Evolutionary conservation across 2,797 vertebrate genomes (phyloP), one percentile per base, ranked within the genome.

Genomic region (Lutjanus campechanus): DNA sequence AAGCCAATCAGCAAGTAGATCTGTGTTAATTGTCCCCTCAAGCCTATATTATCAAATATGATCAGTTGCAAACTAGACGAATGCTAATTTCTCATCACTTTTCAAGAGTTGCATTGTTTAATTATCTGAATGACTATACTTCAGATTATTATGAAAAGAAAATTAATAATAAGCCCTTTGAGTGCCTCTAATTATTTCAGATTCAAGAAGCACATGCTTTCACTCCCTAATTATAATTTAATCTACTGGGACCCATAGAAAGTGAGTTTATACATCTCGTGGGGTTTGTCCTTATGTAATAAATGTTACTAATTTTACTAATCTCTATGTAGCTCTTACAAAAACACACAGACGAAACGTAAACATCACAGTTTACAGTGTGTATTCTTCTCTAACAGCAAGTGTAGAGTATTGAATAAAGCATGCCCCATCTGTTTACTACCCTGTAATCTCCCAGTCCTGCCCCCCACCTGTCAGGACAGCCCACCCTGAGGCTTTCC

Each of bases 381-480:
- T 70, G 36, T 40, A 9, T 65, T 17, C 66, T 19, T 46, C 17
- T 54, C 17, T 62, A 15, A 61, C 56, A 22, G 20, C 22, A 36
- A 55, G n/a, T 53, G 11, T 22, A 11, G 25, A 43, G 71, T 40
- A n/a, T 68, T 62, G 22, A 85, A 63, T 59, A 60, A 63, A 53
- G 19, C 16, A 1, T 11, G 54, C 73, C 79, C 86, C 76, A 77
- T 83, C 76, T 88, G 86, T 76, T 88, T 66, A 40, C 80, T 41
- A 25, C 22, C 40, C 62, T 78, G 44, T 82, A 83, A 85, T 85
- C 85, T 64, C 46, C 25, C 44, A 8, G 15, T 61, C n/a, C 65
- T 29, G n/a, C 29, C 29, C 64, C 64, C 40, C 72, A 20, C 63
- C 59, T 49, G 62, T 69, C 22, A 46, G 40, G 64, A 59, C n/a